Conservation (phyloP, 2,888 invertebrate genomes). For the Harpalus rufipes region DNA sequence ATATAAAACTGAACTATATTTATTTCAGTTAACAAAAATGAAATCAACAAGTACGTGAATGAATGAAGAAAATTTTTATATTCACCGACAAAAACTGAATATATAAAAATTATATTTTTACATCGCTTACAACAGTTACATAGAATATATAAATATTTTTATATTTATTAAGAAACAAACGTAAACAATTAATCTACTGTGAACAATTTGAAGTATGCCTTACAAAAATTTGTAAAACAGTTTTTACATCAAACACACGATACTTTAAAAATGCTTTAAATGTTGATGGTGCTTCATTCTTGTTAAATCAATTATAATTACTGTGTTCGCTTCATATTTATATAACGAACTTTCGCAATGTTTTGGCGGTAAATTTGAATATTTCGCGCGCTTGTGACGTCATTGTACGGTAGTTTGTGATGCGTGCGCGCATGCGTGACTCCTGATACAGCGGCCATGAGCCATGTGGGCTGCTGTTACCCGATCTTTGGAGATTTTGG, state of each 20-base stretch:
- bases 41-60: constrained; percentile 31
- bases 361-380: constrained; percentile 13
- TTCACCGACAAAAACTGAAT: constrained; percentile 14
- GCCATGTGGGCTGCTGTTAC: constrained; percentile 90
- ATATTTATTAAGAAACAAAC: constrained; percentile 8
- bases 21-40: constrained; percentile 27
- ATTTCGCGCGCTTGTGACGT: constrained; percentile 1
- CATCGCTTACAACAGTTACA: background rate
- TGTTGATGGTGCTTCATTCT: constrained; percentile 15
- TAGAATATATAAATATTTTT: constrained; percentile 24
- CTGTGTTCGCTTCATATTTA: constrained; percentile 9
- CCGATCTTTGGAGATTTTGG: constrained; percentile 88
- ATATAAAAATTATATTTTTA: constrained; percentile 37
- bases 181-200: constrained; percentile 5
- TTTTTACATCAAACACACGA: background rate
- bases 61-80: constrained; percentile 9
- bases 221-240: background rate
- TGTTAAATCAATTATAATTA: constrained; percentile 15
- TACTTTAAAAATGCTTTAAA: constrained; percentile 5
- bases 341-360: background rate
- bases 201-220: constrained; percentile 3
- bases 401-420: constrained; percentile 19
- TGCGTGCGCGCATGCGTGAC: constrained; percentile 60
- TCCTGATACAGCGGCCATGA: constrained; percentile 75
- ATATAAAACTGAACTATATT: background rate